Base-by-base conservation (phyloP, 1,140 invertebrate genomes). In the Drosophila ironensis region DNA sequence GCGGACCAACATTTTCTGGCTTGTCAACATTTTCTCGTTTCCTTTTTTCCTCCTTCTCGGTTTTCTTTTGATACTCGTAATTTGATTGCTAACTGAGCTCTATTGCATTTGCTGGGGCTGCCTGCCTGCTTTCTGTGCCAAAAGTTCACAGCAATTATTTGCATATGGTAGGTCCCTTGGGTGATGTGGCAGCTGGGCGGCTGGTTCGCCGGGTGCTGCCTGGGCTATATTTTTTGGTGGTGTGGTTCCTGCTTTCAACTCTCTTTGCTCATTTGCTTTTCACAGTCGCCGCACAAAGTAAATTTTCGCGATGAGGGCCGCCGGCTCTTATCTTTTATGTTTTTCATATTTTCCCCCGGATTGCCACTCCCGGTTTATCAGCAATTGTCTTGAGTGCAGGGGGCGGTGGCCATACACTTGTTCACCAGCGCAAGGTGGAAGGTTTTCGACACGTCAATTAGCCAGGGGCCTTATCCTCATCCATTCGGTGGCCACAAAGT, bases 41-140 rank as follows among this genome's bases (percentile, higher is more conserved):
- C 44, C 12, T 14, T 48, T 69, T 75, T 69, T 69, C 17, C 48
- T 25, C 17, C 56, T 68, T 78, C 48, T 50, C 27, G 38, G 19
- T 24, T 42, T 68, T 67, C 59, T 71, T 71, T 70, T 70, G 67
- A 46, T 44, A 51, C 67, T 48, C 27, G 67, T 67, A 77, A 77
- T 77, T 77, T 77, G 68, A 81, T 81, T 82, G 67, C 71, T 70
- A 70, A 70, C 66, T 70, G 66, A 59, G 66, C 66, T 59, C 66
- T 69, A 70, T 70, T 70, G 66, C 66, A 69, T 70, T 70, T 69
- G 53, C 64, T 54, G 19, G 11, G 30, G 28, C 22, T 30, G 37
- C 63, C 61, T 56, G 35, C 35, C 41, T n/a, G 67, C 66, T 71
- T 71, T 71, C 47, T 61, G 67, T 71, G 68, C 68, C 68, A 71